Evolutionary conservation across 1,140 invertebrate species (phyloP), one percentile per base, ranked within the genome.

Genomic region (Saxidomus purpurata): DNA sequence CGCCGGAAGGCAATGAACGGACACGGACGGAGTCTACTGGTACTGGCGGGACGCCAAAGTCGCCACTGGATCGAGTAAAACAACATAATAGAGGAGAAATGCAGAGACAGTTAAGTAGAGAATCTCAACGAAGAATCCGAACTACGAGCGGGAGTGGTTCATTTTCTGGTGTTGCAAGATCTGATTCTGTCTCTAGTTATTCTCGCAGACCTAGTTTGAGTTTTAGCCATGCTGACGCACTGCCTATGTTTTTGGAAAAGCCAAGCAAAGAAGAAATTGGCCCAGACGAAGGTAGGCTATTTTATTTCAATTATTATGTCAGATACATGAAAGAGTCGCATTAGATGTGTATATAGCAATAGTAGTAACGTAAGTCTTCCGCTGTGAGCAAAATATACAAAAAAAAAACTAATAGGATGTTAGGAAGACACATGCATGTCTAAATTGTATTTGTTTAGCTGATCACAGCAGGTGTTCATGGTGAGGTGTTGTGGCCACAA

Each of bases 221-320:
- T 47, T 69, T 87, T 28, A 38, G 74, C 40, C 85, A 87, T 52
- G 85, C 85, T 0, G 85, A 87, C 36, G 49, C 74, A 6, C 67
- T 87, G n/a, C 85, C 85, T 28, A 55, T 87, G 31, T 59, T 31
- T 47, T 55, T 87, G 17, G 85, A 87, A n/a, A 87, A 87, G 61
- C 85, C 71, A 15, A 40, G 52, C n/a, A 22, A 34, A 31, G 85
- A 87, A 22, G 85, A 87, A n/a, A 28, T 87, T 19, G 55, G 22
- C 22, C 17, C 34, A 1, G 71, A 79, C 13, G n/a, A 87, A 87
- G 85, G 85, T 87, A 87, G 36, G 34, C 25, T 8, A 15, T 43
- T 43, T n/a, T n/a, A n/a, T n/a, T n/a, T n/a, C n/a, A n/a, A n/a
- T n/a, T n/a, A n/a, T n/a, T n/a, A n/a, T n/a, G n/a, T n/a, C n/a